These are phyloP conservation scores for Myotis brandtii DNA, from an alignment of 2,113 vertebrate species.

Conservation along the genomic window DNA sequence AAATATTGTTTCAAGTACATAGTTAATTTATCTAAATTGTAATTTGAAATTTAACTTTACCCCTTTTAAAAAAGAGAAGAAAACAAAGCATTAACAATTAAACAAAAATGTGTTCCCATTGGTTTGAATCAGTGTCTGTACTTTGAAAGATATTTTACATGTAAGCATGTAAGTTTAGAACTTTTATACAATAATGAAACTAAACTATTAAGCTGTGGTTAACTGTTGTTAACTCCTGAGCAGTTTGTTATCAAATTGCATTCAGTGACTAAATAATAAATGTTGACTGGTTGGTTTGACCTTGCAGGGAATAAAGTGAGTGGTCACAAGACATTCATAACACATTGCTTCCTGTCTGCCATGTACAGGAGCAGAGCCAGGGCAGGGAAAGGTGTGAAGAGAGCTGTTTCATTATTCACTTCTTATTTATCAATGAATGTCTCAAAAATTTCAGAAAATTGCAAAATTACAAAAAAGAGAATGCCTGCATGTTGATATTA, in stretches of 20 bases:
- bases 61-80: not conserved
- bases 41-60: not conserved
- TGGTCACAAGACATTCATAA: too few relatives aligned
- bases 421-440: not conserved
- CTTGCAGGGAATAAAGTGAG: not conserved
- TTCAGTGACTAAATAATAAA: not conserved
- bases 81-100: not conserved
- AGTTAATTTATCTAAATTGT: not conserved
- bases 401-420: not conserved
- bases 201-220: not conserved
- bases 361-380: accelerated
- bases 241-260: not conserved
- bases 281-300: not conserved
- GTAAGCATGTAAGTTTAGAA: not conserved
- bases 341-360: not conserved
- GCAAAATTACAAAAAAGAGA: not conserved
- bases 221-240: not conserved
- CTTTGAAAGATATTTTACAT: not conserved
- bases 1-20: not conserved
- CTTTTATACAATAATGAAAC: not conserved
- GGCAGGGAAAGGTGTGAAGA: not conserved
- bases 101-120: not conserved
- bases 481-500: not conserved
- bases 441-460: not conserved
- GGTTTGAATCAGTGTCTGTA: not conserved